Evolutionary conservation across 2,888 invertebrate species (phyloP).

Genomic region (Sceliomorpha sp.): DNA sequence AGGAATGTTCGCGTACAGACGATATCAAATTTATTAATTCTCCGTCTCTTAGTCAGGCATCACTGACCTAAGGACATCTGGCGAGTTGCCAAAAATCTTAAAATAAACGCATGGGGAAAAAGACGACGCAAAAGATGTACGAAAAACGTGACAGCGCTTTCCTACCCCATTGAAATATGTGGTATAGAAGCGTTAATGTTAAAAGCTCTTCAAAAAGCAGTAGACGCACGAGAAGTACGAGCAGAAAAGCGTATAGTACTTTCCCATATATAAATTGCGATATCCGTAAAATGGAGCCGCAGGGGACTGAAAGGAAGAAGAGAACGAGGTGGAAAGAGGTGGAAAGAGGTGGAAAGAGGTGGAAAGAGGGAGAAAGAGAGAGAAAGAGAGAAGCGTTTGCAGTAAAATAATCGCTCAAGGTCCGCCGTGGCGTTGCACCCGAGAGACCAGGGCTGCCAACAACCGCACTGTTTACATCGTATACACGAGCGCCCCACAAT

Average conservation of each 20-base stretch:
- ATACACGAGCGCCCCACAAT: constrained; percentile 47
- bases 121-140: background rate
- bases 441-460: constrained; percentile 74
- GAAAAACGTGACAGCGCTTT: constrained; percentile 16
- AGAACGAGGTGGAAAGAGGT: constrained; percentile 37
- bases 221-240: constrained; percentile 40
- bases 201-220: constrained; percentile 39
- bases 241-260: constrained; percentile 35
- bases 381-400: constrained; percentile 63
- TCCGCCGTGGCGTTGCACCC: constrained; percentile 79
- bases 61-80: constrained; percentile 43
- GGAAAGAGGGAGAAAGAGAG: constrained; percentile 39
- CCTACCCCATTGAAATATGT: constrained; percentile 34
- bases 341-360: constrained; percentile 28
- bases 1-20: no score
- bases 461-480: constrained; percentile 75
- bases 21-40: constrained; percentile 3
- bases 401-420: constrained; percentile 80
- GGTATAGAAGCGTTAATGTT: constrained; percentile 40
- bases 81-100: constrained; percentile 38
- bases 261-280: constrained; percentile 43
- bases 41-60: background rate
- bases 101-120: constrained; percentile 31
- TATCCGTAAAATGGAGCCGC: constrained; percentile 58
- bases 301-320: constrained; percentile 59